A percentile compares a stretch with the other conserved stretches of the same genome.
Conservation (phyloP, 1,140 invertebrate genomes). For the Melanaphis sacchari region DNA sequence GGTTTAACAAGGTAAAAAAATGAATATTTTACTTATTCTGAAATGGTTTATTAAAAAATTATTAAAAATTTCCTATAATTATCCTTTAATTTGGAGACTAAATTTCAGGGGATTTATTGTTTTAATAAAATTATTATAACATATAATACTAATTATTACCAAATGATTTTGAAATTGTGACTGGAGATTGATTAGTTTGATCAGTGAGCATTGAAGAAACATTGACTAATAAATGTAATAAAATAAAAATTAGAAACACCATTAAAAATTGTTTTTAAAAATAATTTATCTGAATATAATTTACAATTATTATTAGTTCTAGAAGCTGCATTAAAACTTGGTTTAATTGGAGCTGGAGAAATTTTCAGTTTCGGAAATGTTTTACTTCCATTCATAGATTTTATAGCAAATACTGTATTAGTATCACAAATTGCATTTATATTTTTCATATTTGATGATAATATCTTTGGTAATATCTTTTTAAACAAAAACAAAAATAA, state of each 20-base stretch:
- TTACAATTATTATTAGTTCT: conserved; percentile 33
- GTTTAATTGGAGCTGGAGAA: conserved; percentile 22
- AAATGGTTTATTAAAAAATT: not conserved
- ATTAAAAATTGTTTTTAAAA: conserved; percentile 11
- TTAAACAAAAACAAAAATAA: not conserved
- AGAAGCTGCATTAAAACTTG: not conserved
- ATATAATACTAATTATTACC: conserved; percentile 36
- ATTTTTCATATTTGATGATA: not conserved
- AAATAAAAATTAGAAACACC: not conserved
- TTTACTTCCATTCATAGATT: not conserved
- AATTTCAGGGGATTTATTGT: not conserved
- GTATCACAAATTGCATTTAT: not conserved
- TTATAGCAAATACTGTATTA: not conserved
- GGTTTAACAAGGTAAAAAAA: not conserved
- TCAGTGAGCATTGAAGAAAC: conserved; percentile 50
- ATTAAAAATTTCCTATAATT: not conserved
- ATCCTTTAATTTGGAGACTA: not conserved
- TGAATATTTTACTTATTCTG: not conserved
- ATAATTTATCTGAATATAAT: not conserved
- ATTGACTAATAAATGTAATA: conserved; percentile 33
- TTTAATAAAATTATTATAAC: not conserved
- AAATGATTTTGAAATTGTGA: conserved; percentile 24
- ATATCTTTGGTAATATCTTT: conserved; percentile 10
- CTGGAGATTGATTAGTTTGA: conserved; percentile 21
- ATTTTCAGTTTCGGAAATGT: conserved; percentile 3